Conservation (phyloP, 1,140 invertebrate species). For the Eumaeus atala region DNA sequence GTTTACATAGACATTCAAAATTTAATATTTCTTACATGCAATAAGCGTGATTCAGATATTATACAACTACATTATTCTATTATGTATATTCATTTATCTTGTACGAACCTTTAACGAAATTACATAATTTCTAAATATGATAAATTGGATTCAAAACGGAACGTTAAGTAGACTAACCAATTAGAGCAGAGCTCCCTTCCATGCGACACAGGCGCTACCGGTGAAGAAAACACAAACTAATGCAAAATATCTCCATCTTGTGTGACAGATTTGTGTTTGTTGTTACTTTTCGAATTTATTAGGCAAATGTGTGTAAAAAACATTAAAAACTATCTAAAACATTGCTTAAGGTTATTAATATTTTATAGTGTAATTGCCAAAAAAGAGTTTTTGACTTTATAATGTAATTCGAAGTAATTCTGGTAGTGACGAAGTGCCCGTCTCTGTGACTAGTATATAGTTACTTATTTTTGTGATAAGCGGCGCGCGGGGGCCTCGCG, state of each 20-base stretch:
- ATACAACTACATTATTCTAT: too few species aligned
- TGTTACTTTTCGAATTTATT: conserved; percentile 66
- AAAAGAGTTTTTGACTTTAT: conserved; percentile 29
- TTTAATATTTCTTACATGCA: too few species aligned
- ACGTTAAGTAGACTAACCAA: conserved; percentile 44
- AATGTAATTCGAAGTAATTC: conserved; percentile 45
- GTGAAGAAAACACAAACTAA: conserved; percentile 58
- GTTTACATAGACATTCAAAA: too few species aligned
- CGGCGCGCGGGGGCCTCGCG: conserved; percentile 64
- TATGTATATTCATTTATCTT: too few species aligned
- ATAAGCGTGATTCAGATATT: too few species aligned
- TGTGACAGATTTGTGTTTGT: conserved; percentile 75
- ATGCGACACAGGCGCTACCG: conserved; percentile 44
- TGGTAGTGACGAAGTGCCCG: conserved; percentile 67
- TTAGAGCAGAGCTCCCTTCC: conserved; percentile 41
- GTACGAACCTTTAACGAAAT: too few species aligned
- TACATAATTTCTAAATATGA: neutral
- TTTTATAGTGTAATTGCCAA: conserved; percentile 27
- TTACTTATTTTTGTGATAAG: conserved; percentile 75
- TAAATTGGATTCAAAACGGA: conserved; percentile 29
- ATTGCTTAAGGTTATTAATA: conserved; percentile 26
- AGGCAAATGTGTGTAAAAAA: conserved; percentile 52
- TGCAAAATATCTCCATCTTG: conserved; percentile 73
- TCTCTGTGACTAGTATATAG: conserved; percentile 72
- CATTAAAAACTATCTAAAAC: conserved; percentile 38